These are phyloP conservation scores for Drosophila murphyi DNA, from an alignment of 1,140 invertebrate genomes.

Conservation along the genomic window DNA sequence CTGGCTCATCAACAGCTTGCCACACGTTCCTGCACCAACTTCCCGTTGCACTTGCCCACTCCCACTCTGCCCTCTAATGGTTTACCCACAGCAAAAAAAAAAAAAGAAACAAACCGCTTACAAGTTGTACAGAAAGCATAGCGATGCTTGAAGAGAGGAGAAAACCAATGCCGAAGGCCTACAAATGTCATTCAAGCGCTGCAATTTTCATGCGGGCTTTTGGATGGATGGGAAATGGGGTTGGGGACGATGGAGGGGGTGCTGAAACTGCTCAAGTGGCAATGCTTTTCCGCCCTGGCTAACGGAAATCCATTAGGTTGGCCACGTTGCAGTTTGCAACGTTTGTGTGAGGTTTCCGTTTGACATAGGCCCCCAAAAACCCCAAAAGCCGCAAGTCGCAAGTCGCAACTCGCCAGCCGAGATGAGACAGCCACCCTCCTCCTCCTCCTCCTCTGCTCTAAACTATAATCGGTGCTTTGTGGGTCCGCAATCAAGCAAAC, in stretches of 20 bases:
- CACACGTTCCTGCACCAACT: not conserved
- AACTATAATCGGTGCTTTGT: conserved; percentile 24
- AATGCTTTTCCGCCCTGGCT: conserved; percentile 71
- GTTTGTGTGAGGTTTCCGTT: conserved; percentile 72
- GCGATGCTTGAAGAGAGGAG: conserved; percentile 26
- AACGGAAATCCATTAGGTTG: conserved; percentile 79
- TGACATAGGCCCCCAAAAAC: conserved; percentile 53
- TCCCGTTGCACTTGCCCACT: not conserved
- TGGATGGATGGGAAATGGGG: not conserved
- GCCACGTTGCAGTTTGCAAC: conserved; percentile 66
- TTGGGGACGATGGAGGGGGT: not conserved
- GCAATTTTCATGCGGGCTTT: conserved; percentile 41
- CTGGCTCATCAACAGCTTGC: conserved; percentile 27
- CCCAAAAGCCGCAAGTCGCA: conserved; percentile 11
- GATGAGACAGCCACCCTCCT: too few species aligned
- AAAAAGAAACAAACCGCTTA: conserved; percentile 34
- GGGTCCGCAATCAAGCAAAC: conserved; percentile 58
- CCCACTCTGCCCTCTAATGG: conserved; percentile 3
- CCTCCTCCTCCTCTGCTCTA: not conserved
- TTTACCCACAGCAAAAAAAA: conserved; percentile 29
- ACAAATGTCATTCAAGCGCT: conserved; percentile 69
- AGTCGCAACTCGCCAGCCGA: not conserved
- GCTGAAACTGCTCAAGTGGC: conserved; percentile 61
- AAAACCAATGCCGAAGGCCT: conserved; percentile 49
- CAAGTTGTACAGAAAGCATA: conserved; percentile 38